These are phyloP conservation scores for Nematolebias whitei DNA, from an alignment of 2,113 vertebrate species.

Conservation along the genomic window DNA sequence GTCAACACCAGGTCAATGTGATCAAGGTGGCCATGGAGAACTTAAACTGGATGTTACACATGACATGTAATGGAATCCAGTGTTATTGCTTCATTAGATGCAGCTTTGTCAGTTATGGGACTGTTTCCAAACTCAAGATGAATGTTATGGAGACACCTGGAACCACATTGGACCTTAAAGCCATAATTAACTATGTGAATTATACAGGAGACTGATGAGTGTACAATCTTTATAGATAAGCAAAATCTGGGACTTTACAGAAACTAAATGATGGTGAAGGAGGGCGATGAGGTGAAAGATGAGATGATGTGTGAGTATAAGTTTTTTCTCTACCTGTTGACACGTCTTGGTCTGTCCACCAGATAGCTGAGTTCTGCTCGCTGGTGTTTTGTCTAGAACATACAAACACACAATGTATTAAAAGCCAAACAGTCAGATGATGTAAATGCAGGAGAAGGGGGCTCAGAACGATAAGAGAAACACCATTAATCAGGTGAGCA, in stretches of 20 bases:
- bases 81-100: conserved; percentile 65
- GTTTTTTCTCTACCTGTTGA: conserved; percentile 90
- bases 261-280: conserved; percentile 2
- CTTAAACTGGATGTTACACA: conserved; percentile 76
- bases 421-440: not conserved
- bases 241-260: conserved; percentile 29
- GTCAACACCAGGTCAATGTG: conserved; percentile 57
- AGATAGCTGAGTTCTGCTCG: conserved; percentile 97
- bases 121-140: conserved; percentile 67
- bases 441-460: not conserved
- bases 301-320: conserved; percentile 12
- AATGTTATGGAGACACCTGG: conserved; percentile 66
- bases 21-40: conserved; percentile 61
- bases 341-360: conserved; percentile 97
- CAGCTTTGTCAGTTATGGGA: conserved; percentile 63
- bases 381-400: conserved; percentile 94
- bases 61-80: conserved; percentile 74
- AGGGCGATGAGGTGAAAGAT: not conserved
- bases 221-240: conserved; percentile 59
- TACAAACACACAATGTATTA: conserved; percentile 29
- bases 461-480: not conserved
- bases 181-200: conserved; percentile 47
- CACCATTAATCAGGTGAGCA: not conserved
- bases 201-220: conserved; percentile 41
- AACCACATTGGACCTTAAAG: conserved; percentile 51